Conservation (phyloP, 1,140 invertebrate genomes). For the Zaprionus capensis region DNA sequence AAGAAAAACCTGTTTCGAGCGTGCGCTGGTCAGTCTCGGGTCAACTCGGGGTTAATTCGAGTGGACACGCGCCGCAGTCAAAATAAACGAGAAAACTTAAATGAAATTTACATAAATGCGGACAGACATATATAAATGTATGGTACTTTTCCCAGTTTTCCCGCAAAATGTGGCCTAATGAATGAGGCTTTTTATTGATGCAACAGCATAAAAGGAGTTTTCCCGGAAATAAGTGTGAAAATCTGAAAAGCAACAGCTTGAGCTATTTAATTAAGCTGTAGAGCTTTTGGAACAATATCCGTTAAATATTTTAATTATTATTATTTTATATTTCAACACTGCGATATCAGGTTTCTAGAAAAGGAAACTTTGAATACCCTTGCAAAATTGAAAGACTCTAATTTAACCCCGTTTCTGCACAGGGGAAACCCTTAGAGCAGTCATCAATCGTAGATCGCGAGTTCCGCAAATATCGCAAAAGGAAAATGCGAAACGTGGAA, state of each 20-base stretch:
- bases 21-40: conserved; percentile 53
- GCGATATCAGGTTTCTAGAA: conserved; percentile 28
- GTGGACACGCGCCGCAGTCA: conserved; percentile 59
- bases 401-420: conserved; percentile 54
- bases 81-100: conserved; percentile 41
- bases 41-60: conserved; percentile 55
- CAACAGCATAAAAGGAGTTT: conserved; percentile 54
- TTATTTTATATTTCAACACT: neutral
- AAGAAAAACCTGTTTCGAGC: conserved; percentile 27
- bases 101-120: conserved; percentile 43
- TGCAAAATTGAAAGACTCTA: conserved; percentile 26
- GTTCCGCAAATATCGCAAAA: conserved; percentile 65
- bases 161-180: conserved; percentile 15
- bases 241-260: conserved; percentile 54
- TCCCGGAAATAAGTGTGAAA: conserved; percentile 53
- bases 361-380: conserved; percentile 4
- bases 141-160: conserved; percentile 28
- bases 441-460: conserved; percentile 71
- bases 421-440: conserved; percentile 62
- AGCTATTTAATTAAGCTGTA: conserved; percentile 61
- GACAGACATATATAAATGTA: conserved; percentile 7
- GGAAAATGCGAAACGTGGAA: conserved; percentile 26
- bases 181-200: conserved; percentile 4
- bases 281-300: conserved; percentile 8
- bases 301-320: neutral